Percentiles rank a stretch among this genome's conserved stretches.
These are phyloP conservation scores for Bothrops alternatus DNA, from an alignment of 2,797 vertebrate species.

Conservation along the genomic window DNA sequence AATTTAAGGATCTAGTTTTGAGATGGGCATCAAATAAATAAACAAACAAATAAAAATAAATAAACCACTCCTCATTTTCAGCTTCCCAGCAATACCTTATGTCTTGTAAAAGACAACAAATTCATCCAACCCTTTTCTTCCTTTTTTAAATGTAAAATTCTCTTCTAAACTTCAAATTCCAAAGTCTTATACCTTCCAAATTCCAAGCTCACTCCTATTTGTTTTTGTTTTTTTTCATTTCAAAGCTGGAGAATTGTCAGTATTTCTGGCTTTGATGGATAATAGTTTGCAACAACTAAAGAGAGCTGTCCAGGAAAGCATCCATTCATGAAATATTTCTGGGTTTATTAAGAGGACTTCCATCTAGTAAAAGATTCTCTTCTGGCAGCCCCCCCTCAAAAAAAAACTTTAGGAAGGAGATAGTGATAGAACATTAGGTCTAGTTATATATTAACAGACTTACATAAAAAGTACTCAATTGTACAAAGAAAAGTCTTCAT, in stretches of 20 bases:
- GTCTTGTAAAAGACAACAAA: slow-evolving; percentile 1
- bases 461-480: neutral
- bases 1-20: neutral
- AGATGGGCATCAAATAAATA: neutral
- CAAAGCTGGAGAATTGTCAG: neutral
- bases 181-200: neutral
- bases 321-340: neutral
- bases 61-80: slow-evolving; percentile 8
- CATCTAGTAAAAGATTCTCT: neutral
- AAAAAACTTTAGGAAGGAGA: neutral
- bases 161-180: neutral
- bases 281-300: neutral
- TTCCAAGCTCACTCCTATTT: neutral
- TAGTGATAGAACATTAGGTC: no score
- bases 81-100: neutral
- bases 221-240: neutral
- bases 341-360: neutral
- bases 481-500: neutral
- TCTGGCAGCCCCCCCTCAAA: neutral
- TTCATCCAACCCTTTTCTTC: neutral
- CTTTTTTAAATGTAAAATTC: neutral
- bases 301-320: neutral
- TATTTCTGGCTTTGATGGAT: neutral
- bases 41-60: neutral
- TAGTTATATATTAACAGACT: neutral